Evolutionary conservation across 2,113 vertebrate species (phyloP).

Genomic region (Malurus melanocephalus): DNA sequence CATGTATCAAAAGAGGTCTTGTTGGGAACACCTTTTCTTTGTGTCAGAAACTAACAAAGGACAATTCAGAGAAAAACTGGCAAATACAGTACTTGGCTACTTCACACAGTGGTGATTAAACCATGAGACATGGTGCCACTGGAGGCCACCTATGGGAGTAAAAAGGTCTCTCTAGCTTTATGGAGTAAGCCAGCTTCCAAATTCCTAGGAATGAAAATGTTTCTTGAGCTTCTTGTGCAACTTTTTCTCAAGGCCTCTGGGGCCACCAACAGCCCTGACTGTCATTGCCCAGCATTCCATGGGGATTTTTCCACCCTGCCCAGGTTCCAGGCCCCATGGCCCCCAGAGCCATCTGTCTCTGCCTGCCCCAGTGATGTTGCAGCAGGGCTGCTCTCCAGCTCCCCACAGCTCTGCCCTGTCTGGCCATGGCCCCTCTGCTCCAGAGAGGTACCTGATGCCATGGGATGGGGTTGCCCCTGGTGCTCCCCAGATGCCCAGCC

Average conservation of each 20-base stretch:
- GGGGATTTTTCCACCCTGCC: background rate
- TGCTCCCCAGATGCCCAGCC: background rate
- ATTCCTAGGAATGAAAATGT: background rate
- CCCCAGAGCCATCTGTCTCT: background rate
- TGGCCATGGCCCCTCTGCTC: accelerated
- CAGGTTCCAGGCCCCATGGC: background rate
- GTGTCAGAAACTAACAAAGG: background rate
- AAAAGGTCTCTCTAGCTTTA: background rate
- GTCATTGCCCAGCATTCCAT: background rate
- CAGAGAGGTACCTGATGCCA: background rate
- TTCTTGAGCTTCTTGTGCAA: background rate
- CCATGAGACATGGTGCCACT: background rate
- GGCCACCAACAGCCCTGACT: background rate
- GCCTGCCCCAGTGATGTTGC: background rate
- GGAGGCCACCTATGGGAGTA: background rate
- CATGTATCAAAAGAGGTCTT: background rate
- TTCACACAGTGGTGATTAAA: background rate
- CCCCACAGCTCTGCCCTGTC: background rate
- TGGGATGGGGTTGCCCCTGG: background rate
- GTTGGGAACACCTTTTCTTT: background rate
- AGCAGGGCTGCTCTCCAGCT: background rate
- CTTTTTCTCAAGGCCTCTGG: background rate
- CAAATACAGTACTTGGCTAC: background rate
- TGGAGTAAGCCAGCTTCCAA: background rate
- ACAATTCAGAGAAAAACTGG: background rate